Conservation (phyloP, 2,113 vertebrate species). For the Lycaon pictus region DNA sequence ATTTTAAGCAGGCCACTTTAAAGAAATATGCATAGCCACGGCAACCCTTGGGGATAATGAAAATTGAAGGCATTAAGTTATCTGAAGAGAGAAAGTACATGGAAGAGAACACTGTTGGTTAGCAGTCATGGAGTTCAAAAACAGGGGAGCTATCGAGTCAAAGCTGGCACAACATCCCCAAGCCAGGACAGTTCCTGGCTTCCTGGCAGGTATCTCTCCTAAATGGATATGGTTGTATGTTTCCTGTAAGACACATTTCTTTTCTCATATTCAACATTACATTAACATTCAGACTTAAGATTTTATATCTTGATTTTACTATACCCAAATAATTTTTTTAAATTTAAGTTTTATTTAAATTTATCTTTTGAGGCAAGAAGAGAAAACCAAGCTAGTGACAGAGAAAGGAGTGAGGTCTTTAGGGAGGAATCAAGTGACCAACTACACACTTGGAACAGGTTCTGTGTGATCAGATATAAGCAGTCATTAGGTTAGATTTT, state of each 20-base stretch:
- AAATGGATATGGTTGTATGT: not conserved
- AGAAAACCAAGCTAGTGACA: not conserved
- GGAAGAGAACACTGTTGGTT: not conserved
- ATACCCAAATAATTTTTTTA: too few relatives aligned
- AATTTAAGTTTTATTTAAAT: not conserved
- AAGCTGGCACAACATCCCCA: accelerated
- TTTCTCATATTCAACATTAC: not conserved
- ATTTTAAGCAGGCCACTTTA: not conserved
- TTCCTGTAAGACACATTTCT: not conserved
- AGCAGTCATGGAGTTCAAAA: not conserved
- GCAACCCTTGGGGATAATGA: not conserved
- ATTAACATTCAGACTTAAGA: not conserved
- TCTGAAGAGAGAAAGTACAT: not conserved
- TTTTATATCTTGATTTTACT: not conserved
- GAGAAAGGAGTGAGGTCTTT: not conserved
- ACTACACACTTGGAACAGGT: not conserved
- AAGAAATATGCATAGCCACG: not conserved
- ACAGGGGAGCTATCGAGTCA: not conserved
- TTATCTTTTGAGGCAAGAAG: not conserved
- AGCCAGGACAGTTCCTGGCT: not conserved
- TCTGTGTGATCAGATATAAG: not conserved
- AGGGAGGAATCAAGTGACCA: not conserved
- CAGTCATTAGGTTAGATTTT: not conserved
- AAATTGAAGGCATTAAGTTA: not conserved
- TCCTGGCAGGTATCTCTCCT: not conserved